These are phyloP conservation scores for Arctocebus calabarensis DNA, from an alignment of 2,797 vertebrate species.

Conservation along the genomic window DNA sequence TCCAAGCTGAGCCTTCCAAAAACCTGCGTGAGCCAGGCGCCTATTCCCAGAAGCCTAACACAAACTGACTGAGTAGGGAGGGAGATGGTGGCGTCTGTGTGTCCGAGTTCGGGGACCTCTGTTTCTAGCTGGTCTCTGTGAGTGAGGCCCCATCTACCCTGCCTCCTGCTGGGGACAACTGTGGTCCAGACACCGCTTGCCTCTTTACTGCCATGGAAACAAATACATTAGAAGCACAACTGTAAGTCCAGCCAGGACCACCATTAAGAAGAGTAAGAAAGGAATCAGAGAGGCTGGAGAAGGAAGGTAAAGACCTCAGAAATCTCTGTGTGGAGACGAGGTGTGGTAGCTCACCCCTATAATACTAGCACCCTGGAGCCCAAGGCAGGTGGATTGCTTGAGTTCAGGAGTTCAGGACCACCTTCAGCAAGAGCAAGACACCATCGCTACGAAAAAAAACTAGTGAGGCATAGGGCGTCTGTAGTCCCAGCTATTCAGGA, in stretches of 20 bases:
- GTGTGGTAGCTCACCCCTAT: no score
- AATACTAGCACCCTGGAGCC: no score
- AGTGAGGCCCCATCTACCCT: neutral
- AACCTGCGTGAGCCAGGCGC: neutral
- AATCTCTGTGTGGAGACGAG: neutral
- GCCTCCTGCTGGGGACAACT: neutral
- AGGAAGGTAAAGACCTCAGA: neutral
- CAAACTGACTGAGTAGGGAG: neutral
- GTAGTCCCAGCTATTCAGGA: no score
- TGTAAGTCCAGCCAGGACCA: neutral
- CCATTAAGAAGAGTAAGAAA: conserved; percentile 7
- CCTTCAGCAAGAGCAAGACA: no score
- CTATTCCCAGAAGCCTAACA: neutral
- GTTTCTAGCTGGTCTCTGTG: neutral
- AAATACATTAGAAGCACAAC: neutral
- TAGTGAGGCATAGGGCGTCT: no score
- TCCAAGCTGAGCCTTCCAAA: neutral
- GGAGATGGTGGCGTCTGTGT: neutral
- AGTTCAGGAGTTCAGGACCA: no score
- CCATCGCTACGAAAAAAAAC: no score
- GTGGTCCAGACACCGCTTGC: neutral
- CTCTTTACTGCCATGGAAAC: neutral
- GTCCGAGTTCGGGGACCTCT: neutral
- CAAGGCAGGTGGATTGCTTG: no score
- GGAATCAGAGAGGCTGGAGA: neutral